These are phyloP conservation scores for Pipistrellus kuhlii DNA, from an alignment of 2,797 vertebrate species.

Conservation along the genomic window DNA sequence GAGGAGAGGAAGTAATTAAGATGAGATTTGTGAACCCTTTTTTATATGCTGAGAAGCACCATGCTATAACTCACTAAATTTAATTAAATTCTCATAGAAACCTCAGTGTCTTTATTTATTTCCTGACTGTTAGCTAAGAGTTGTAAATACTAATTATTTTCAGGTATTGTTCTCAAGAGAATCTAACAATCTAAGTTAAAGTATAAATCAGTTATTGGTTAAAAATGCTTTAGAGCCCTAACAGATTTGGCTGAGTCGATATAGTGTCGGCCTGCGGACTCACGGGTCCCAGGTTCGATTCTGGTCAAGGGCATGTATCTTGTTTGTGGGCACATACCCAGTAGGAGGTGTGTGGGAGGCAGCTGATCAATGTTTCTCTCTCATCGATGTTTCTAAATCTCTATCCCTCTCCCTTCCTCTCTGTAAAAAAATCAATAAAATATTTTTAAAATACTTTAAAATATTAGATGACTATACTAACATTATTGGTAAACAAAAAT, in stretches of 20 bases:
- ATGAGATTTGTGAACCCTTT: neutral
- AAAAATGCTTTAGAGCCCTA: conserved; percentile 41
- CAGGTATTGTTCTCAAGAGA: conserved; percentile 57
- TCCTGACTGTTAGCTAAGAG: conserved; percentile 39
- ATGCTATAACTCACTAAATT: conserved; percentile 15
- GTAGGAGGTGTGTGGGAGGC: too few relatives aligned
- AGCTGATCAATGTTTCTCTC: too few relatives aligned
- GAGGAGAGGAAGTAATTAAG: conserved; percentile 56
- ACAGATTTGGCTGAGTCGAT: too few relatives aligned
- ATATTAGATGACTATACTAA: neutral
- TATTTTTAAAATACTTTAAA: conserved; percentile 4
- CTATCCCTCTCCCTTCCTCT: too few relatives aligned
- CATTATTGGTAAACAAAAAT: neutral
- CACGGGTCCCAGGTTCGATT: too few relatives aligned
- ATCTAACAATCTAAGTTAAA: neutral
- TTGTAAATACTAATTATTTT: conserved; percentile 51
- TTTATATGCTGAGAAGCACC: neutral
- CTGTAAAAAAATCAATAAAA: too few relatives aligned
- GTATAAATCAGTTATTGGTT: neutral
- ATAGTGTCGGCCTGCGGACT: too few relatives aligned
- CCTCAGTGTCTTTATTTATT: conserved; percentile 53
- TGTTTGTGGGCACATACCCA: too few relatives aligned
- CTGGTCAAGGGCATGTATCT: too few relatives aligned
- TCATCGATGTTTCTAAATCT: too few relatives aligned
- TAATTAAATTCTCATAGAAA: conserved; percentile 71